phyloP scores from a whole-genome alignment of 2,888 invertebrate genomes.

The Argynnis bischoffii region DNA sequence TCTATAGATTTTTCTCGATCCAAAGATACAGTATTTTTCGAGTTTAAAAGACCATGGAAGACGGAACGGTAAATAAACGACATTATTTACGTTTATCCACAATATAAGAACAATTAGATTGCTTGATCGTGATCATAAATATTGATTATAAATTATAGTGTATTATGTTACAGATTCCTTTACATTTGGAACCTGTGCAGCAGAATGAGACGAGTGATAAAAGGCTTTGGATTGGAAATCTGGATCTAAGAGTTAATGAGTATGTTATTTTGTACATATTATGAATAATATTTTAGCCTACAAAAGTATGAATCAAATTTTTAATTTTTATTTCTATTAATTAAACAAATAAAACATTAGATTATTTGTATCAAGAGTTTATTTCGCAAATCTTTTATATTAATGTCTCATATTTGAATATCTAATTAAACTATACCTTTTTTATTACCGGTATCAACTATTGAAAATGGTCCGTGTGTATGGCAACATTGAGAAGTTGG shows the following conservation, averaged over 20 bases:
- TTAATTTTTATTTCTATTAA: too few species aligned
- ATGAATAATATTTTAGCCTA: too few species aligned
- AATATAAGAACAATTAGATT: background rate
- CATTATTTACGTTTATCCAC: background rate
- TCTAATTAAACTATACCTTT: slow-evolving; percentile 60
- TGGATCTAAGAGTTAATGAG: slow-evolving; percentile 95
- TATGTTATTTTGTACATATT: slow-evolving; percentile 82
- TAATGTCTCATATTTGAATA: slow-evolving; percentile 12
- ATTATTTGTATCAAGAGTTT: too few species aligned
- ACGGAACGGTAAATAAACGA: slow-evolving; percentile 9
- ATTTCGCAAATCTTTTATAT: too few species aligned
- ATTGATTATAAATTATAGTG: background rate
- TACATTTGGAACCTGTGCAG: slow-evolving; percentile 81
- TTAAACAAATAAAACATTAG: too few species aligned
- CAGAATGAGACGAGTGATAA: slow-evolving; percentile 83
- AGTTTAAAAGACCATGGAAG: slow-evolving; percentile 9
- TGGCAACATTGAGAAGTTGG: slow-evolving; percentile 97
- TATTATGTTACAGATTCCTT: slow-evolving; percentile 64
- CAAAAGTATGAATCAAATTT: too few species aligned
- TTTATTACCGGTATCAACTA: slow-evolving; percentile 94
- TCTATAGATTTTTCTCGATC: slow-evolving; percentile 11
- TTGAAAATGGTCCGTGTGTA: slow-evolving; percentile 97
- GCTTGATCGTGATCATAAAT: background rate
- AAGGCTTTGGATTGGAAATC: slow-evolving; percentile 95
- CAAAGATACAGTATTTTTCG: background rate